Conservation (phyloP, 2,888 invertebrate species). For the Selenia dentaria region DNA sequence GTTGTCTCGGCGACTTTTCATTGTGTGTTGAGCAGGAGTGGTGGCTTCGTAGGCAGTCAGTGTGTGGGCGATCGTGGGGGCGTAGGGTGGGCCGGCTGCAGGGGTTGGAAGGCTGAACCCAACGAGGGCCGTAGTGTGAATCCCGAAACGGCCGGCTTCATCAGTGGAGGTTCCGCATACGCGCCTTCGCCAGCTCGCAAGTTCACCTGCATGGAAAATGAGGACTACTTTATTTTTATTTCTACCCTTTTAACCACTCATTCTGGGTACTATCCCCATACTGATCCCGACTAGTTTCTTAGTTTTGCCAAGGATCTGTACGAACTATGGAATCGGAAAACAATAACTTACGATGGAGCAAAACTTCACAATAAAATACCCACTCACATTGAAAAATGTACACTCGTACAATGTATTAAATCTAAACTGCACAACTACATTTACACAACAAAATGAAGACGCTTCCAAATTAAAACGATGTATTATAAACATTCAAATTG, state of each 20-base stretch:
- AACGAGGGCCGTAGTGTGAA: slow-evolving; percentile 92
- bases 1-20: neutral
- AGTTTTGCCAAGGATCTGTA: too few relatives aligned
- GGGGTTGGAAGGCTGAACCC: slow-evolving; percentile 92
- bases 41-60: slow-evolving; percentile 26
- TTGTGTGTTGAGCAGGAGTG: neutral
- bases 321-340: too few relatives aligned
- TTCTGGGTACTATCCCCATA: neutral
- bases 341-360: too few relatives aligned
- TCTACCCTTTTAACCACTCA: neutral
- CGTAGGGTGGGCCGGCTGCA: slow-evolving; percentile 67
- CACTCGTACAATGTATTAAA: too few relatives aligned
- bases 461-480: too few relatives aligned
- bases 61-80: slow-evolving; percentile 34
- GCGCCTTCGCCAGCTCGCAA: slow-evolving; percentile 84
- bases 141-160: slow-evolving; percentile 87
- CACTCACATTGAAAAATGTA: too few relatives aligned
- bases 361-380: too few relatives aligned
- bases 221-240: neutral
- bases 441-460: too few relatives aligned
- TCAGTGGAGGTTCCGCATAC: slow-evolving; percentile 61
- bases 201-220: slow-evolving; percentile 73
- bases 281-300: too few relatives aligned
- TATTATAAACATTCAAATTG: too few relatives aligned
- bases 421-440: too few relatives aligned